Percentiles rank a stretch among this genome's conserved stretches.
Conservation (phyloP, 2,113 vertebrate genomes). For the Eptatretus burgeri region DNA sequence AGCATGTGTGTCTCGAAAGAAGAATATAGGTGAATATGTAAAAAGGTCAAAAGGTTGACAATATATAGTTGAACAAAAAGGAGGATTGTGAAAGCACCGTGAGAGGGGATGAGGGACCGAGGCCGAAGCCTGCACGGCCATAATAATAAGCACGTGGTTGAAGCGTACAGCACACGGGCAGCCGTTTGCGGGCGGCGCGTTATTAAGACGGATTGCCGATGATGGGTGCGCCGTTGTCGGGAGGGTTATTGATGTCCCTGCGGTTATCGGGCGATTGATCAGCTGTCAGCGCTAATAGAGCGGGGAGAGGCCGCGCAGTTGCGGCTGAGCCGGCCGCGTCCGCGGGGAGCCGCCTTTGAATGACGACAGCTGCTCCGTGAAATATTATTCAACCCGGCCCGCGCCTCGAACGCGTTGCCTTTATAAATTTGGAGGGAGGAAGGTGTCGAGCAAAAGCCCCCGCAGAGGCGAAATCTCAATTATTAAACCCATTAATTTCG, state of each 20-base stretch:
- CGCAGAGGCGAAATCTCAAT: slow-evolving; percentile 56
- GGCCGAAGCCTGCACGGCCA: too few relatives aligned
- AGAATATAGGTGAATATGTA: too few relatives aligned
- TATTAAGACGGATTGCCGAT: slow-evolving; percentile 99
- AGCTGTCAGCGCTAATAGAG: slow-evolving; percentile 98
- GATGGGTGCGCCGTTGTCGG: slow-evolving; percentile 99
- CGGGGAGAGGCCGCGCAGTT: slow-evolving; percentile 21
- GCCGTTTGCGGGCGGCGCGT: slow-evolving; percentile 19
- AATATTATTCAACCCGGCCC: background rate
- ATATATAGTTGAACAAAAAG: too few relatives aligned
- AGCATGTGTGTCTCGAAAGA: too few relatives aligned
- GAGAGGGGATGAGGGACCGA: too few relatives aligned
- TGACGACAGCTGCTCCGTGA: slow-evolving; percentile 4
- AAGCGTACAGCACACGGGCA: too few relatives aligned
- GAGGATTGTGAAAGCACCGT: too few relatives aligned
- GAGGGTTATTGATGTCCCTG: slow-evolving; percentile 94
- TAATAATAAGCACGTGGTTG: too few relatives aligned
- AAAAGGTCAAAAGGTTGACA: too few relatives aligned
- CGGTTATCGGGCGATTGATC: slow-evolving; percentile 99
- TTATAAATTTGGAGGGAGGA: background rate
- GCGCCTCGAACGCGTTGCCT: background rate
- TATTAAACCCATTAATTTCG: slow-evolving; percentile 98
- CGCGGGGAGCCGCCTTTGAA: background rate
- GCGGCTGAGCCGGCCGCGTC: background rate
- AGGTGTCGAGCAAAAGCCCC: slow-evolving; percentile 4